These are phyloP conservation scores for Phymatocera aterrima DNA, from an alignment of 2,888 invertebrate genomes.

Conservation along the genomic window DNA sequence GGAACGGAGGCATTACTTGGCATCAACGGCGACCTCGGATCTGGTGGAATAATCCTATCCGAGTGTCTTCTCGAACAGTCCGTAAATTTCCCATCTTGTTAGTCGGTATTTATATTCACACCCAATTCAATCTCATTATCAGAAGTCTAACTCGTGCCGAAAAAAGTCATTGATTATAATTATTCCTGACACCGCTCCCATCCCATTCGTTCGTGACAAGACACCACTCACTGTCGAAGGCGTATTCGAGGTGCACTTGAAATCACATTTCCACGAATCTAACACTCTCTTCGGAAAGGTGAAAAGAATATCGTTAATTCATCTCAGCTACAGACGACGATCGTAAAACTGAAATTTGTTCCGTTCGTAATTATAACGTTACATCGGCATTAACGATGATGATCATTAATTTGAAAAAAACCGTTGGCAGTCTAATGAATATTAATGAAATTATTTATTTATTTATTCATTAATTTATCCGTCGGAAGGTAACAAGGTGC, in stretches of 20 bases:
- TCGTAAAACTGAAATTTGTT: slow-evolving; percentile 12
- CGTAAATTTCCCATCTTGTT: slow-evolving; percentile 67
- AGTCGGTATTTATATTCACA: slow-evolving; percentile 67
- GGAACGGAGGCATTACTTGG: slow-evolving; percentile 62
- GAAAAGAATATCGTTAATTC: slow-evolving; percentile 2
- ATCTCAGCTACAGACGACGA: neutral
- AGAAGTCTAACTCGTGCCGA: slow-evolving; percentile 45
- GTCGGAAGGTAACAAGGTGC: slow-evolving; percentile 22
- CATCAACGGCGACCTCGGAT: slow-evolving; percentile 51
- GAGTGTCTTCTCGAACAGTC: slow-evolving; percentile 58
- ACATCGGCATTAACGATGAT: slow-evolving; percentile 30
- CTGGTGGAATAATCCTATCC: slow-evolving; percentile 54
- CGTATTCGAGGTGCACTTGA: slow-evolving; percentile 46
- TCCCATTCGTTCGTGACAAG: slow-evolving; percentile 31
- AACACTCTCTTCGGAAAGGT: slow-evolving; percentile 30
- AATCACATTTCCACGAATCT: slow-evolving; percentile 16
- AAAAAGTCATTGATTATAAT: slow-evolving; percentile 64
- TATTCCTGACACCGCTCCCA: slow-evolving; percentile 54
- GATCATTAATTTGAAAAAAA: slow-evolving; percentile 33
- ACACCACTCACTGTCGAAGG: slow-evolving; percentile 26
- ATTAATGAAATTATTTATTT: slow-evolving; percentile 35
- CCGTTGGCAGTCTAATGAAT: slow-evolving; percentile 25
- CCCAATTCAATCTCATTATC: slow-evolving; percentile 47
- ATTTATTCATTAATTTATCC: slow-evolving; percentile 10
- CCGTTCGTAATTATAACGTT: slow-evolving; percentile 13